Conservation (phyloP, 2,888 invertebrate genomes). For the Lobophora halterata region DNA sequence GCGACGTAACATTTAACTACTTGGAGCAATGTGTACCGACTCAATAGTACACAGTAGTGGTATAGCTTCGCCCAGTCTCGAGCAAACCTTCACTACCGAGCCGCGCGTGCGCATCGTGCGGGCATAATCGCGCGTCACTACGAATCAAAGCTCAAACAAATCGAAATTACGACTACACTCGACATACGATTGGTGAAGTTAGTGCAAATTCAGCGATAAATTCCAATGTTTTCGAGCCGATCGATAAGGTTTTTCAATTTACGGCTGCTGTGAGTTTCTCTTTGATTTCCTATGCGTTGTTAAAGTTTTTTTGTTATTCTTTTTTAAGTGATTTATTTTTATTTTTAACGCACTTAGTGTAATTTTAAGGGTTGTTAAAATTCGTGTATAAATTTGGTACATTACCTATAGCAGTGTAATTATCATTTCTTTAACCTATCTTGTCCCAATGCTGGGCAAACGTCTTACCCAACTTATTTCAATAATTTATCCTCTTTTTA, state of each 20-base stretch:
- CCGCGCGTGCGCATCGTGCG: slow-evolving; percentile 36
- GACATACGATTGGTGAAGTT: slow-evolving; percentile 27
- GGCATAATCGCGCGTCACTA: slow-evolving; percentile 25
- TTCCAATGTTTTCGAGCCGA: slow-evolving; percentile 34
- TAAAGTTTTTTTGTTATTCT: too few species aligned
- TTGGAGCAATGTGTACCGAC: background rate
- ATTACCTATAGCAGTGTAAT: too few species aligned
- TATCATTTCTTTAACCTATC: too few species aligned
- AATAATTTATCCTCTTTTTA: too few species aligned
- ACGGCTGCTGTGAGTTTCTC: slow-evolving; percentile 55
- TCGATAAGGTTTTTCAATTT: slow-evolving; percentile 56
- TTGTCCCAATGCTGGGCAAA: too few species aligned
- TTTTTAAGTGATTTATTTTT: too few species aligned
- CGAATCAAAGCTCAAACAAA: slow-evolving; percentile 4
- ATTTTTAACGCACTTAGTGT: too few species aligned
- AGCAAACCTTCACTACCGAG: slow-evolving; percentile 45
- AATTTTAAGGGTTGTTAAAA: too few species aligned
- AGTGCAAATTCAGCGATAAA: slow-evolving; percentile 30
- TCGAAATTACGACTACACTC: slow-evolving; percentile 1
- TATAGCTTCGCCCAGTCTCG: slow-evolving; percentile 36
- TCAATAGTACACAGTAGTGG: slow-evolving; percentile 4
- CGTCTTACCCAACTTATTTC: too few species aligned
- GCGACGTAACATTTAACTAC: background rate
- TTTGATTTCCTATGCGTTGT: slow-evolving; percentile 9
- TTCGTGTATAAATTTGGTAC: too few species aligned